Evolutionary conservation across 1,140 invertebrate species (phyloP), one percentile per base, ranked within the genome.

Genomic region (Mylabris phalerata): DNA sequence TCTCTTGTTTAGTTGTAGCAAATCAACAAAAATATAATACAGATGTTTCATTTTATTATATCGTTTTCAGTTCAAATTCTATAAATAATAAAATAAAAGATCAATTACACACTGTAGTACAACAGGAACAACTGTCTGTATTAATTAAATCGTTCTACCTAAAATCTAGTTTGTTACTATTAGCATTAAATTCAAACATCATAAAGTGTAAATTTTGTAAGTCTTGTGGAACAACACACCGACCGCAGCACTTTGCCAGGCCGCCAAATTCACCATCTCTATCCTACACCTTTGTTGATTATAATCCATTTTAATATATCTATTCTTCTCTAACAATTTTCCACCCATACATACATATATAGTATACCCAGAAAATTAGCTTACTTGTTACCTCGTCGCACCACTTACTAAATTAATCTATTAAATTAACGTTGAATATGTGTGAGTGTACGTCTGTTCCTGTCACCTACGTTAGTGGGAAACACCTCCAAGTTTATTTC

Each of bases 341-440:
- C 32, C 32, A 32, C 32, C 32, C 32, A 32, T 32, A 32, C 32
- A 7, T 32, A 32, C 7, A 32, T 32, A 32, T 32, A 32, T 32
- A 32, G 32, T 5, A 32, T 7, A 7, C 59, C 64, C 56, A 50
- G 66, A 67, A 72, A 72, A 72, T 72, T 72, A 72, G 67, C 67
- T 68, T 60, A 70, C 64, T 69, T 70, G 70, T 71, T 71, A 72
- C 67, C 71, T 71, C 69, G 65, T 66, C 58, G 56, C 54, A 51
- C 62, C 64, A 59, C 60, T 52, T 59, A 62, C 60, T 57, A 42
- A 57, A 61, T 68, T 72, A 72, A 72, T 72, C 70, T 72, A 72
- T 71, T 72, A 71, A 66, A 71, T 71, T 72, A 71, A 72, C 71
- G 69, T 70, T 67, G 32, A 7, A 32, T 32, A 32, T 32, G 32